Evolutionary conservation across 2,888 invertebrate species (phyloP).

Genomic region (Scaptomyza flava): DNA sequence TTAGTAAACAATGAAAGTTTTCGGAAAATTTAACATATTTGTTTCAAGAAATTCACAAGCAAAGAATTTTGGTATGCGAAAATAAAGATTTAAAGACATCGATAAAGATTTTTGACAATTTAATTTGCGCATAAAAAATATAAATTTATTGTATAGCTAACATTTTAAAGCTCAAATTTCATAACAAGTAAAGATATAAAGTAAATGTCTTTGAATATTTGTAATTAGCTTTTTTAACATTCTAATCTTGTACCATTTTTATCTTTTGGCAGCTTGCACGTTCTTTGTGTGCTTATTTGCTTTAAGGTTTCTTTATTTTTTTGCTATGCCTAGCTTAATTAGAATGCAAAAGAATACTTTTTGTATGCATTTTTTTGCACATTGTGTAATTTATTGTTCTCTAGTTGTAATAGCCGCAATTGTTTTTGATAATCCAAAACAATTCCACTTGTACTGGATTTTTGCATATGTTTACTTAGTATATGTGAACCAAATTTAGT

Average conservation of each 20-base stretch:
- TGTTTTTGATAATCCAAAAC: constrained; percentile 31
- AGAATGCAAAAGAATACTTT: not conserved
- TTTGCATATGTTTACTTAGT: constrained; percentile 25
- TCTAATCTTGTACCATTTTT: too few species aligned
- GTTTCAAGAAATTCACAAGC: too few species aligned
- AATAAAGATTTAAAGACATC: too few species aligned
- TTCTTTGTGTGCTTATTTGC: too few species aligned
- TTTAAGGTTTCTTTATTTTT: too few species aligned
- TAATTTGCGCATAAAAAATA: not conserved
- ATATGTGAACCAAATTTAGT: constrained; percentile 2
- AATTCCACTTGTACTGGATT: constrained; percentile 7
- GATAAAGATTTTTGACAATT: not conserved
- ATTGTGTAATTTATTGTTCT: constrained; percentile 33
- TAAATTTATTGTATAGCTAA: not conserved
- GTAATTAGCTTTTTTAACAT: too few species aligned
- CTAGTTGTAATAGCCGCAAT: constrained; percentile 26
- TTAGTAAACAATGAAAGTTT: not conserved
- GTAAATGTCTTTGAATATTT: not conserved
- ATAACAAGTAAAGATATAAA: not conserved
- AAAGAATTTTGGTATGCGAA: too few species aligned
- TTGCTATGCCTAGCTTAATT: not conserved
- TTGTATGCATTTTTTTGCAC: constrained; percentile 5
- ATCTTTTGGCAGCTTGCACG: too few species aligned
- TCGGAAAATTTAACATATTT: not conserved
- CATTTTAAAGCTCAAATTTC: not conserved